These are phyloP conservation scores for Andrena hattorfiana DNA, from an alignment of 2,888 invertebrate species.

Conservation along the genomic window DNA sequence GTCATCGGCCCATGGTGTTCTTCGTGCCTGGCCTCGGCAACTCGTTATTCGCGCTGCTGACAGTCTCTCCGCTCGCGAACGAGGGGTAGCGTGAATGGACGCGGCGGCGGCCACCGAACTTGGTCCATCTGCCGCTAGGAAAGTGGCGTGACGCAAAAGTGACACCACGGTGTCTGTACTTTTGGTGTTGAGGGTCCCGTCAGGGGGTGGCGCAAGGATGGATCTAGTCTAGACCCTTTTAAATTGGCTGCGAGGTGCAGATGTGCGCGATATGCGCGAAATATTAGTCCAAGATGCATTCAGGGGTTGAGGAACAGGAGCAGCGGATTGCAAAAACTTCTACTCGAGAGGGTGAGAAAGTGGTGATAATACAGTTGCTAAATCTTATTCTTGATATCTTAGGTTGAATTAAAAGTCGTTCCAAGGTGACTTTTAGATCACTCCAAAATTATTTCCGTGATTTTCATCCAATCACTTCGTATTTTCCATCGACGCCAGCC, in stretches of 20 bases:
- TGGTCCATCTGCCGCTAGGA: constrained; percentile 32
- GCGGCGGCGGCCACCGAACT: constrained; percentile 5
- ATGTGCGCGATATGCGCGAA: not conserved
- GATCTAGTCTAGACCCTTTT: not conserved
- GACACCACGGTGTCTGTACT: not conserved
- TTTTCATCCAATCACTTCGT: too few relatives aligned
- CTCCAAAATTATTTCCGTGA: too few relatives aligned
- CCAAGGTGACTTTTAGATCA: too few relatives aligned
- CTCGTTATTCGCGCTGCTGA: constrained; percentile 16
- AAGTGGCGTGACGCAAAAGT: constrained; percentile 6
- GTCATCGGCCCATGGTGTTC: not conserved
- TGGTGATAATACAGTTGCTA: too few relatives aligned
- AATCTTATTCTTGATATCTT: too few relatives aligned
- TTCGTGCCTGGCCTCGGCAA: constrained; percentile 7
- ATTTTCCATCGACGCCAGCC: too few relatives aligned
- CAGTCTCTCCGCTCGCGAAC: constrained; percentile 16
- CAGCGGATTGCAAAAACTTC: too few relatives aligned
- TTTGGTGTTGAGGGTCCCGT: not conserved
- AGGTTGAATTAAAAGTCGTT: too few relatives aligned
- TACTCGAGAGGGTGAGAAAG: too few relatives aligned
- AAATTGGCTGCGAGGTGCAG: not conserved
- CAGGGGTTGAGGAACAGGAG: too few relatives aligned
- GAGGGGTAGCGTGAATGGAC: constrained; percentile 27
- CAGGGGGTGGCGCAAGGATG: not conserved
- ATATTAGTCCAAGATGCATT: too few relatives aligned